Evolutionary conservation across 2,797 vertebrate species (phyloP).

Genomic region (Hydrolagus colliei): DNA sequence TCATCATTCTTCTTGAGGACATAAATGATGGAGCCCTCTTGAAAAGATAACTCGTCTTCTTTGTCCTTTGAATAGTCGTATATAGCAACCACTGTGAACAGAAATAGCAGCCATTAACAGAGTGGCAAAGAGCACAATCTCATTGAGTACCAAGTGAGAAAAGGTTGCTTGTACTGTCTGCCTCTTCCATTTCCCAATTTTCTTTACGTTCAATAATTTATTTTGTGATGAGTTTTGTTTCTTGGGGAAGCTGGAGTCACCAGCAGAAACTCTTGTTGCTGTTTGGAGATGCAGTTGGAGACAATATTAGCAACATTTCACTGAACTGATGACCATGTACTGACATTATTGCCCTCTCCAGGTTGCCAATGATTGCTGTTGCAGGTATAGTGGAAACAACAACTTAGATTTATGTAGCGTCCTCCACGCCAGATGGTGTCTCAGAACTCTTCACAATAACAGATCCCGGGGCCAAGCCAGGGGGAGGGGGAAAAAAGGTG

Average conservation of each 20-base stretch:
- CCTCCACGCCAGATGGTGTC: too few species aligned
- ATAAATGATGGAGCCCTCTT: constrained; percentile 97
- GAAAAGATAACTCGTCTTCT: constrained; percentile 95
- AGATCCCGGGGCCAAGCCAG: too few species aligned
- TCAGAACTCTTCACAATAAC: too few species aligned
- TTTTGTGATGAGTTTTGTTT: too few species aligned
- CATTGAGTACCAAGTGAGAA: background rate
- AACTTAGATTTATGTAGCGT: too few species aligned
- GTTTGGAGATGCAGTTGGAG: background rate
- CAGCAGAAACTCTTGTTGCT: background rate
- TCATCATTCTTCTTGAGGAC: constrained; percentile 99
- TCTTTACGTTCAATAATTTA: background rate
- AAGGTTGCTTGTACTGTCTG: background rate
- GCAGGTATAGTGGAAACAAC: too few species aligned
- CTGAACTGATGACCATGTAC: background rate
- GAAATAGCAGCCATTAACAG: background rate
- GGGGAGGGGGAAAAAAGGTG: too few species aligned
- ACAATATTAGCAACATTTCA: background rate
- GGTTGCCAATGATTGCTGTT: too few species aligned
- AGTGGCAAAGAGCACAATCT: background rate
- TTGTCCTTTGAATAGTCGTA: constrained; percentile 96
- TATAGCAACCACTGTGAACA: constrained; percentile 87
- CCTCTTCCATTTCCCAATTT: background rate
- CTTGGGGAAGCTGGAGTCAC: too few species aligned
- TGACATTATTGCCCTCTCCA: too few species aligned